Base-by-base conservation (phyloP, 30 jellyfish, hydroid and myxozoan species). In the Phacellophora camtschatica region DNA sequence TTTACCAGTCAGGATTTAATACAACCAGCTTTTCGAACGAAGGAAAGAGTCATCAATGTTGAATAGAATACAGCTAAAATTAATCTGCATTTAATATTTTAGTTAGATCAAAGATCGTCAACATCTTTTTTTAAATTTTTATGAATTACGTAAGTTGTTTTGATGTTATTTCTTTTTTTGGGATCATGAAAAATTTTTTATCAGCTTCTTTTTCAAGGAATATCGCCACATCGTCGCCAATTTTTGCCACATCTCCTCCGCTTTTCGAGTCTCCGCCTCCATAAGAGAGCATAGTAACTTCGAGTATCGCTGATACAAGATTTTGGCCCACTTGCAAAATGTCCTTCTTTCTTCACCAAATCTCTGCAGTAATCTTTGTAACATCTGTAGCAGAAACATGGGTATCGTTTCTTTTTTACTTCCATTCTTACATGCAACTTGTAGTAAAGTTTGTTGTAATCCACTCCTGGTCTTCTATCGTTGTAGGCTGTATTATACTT, bases 361-460 rank as follows among this genome's bases (percentile, higher is more conserved):
- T 85, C 89, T 19, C 74, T 70, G 58, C 96, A 85, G 22, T 66
- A 59, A 53, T 62, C 81, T 42, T 72, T 63, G 64, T 81, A 63
- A 31, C 87, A 85, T 30, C 83, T 58, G 48, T 80, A 80, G 13
- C 91, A 80, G 72, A 85, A 85, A 31, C 96, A 85, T 33, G 82
- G 82, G 49, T 73, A 85, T 28, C 67, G 34, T 55, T 73, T 73
- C 84, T 65, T 85, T 58, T 85, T 85, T 19, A 85, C 68, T 54
- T 85, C 96, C 78, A 85, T 64, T 4, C 90, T 85, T 0, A 85
- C 79, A 28, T 64, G 81, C 48, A 85, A 48, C 34, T 73, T 85
- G 74, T 85, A 85, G 77, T 71, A 85, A 25, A 75, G 75, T 12
- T 75, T 85, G 80, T 77, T 85, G 82, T 85, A 85, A 57, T 85